Evolutionary conservation across 2,888 invertebrate genomes (phyloP), one percentile per base, ranked within the genome.

Genomic region (Hypercompe scribonia): DNA sequence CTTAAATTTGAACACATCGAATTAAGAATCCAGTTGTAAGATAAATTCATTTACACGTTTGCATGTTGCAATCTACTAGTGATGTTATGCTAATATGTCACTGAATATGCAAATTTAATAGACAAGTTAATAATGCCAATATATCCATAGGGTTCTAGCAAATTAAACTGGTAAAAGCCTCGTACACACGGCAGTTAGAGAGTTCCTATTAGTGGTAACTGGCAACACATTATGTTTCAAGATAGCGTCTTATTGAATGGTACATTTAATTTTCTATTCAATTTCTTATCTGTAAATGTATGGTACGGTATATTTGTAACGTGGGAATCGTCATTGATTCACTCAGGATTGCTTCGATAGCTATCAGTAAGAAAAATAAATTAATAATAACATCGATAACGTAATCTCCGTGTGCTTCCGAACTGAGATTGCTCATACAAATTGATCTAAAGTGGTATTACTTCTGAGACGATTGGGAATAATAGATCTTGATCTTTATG

Each of bases 261-360:
- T 88, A 90, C 91, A 90, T 93, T 92, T 93, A 92, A 92, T 94
- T 91, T 92, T 90, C 91, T 89, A 93, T 94, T 92, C 89, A 93
- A 92, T 89, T 86, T 85, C 91, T 93, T 93, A 94, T 94, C 94
- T 93, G 80, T 90, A 88, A 92, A 89, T 90, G 88, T 90, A 87
- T 88, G 87, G 88, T 84, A 86, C 85, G 84, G 86, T 89, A 88
- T 89, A 91, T 91, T 90, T 85, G 91, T 91, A 91, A 92, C 94
- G 94, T 95, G 94, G 92, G 94, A 95, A 94, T 91, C 89, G 86
- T 91, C 89, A 90, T 88, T 88, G 88, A 85, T 87, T 87, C 89
- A 86, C 89, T 90, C 85, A 91, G 92, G 92, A 93, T 94, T 94
- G 94, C 91, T 89, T 88, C 84, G 94, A 95, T 94, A 89, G 78